Conservation (phyloP, 2,888 invertebrate genomes). For the Yponomeuta cagnagella region DNA sequence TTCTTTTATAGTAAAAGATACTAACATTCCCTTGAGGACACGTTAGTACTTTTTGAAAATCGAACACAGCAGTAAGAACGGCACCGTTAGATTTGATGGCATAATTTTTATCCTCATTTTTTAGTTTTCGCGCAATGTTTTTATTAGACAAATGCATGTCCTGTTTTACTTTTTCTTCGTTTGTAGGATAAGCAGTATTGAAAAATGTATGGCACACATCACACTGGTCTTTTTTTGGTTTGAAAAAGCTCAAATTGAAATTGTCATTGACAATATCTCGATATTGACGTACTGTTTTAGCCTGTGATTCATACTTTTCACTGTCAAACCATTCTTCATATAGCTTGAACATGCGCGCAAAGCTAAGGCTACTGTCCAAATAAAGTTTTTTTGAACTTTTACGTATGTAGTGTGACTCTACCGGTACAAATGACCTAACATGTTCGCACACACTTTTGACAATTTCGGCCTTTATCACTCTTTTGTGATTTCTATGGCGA, state of each 20-base stretch:
- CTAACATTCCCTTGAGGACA: slow-evolving; percentile 20
- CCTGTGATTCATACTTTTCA: slow-evolving; percentile 11
- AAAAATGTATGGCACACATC: slow-evolving; percentile 19
- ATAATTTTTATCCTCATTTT: slow-evolving; percentile 6
- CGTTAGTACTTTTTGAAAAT: slow-evolving; percentile 24
- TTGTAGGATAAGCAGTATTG: slow-evolving; percentile 14
- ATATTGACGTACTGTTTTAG: slow-evolving; percentile 17
- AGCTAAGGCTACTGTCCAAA: slow-evolving; percentile 18
- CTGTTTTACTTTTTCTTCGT: slow-evolving; percentile 14
- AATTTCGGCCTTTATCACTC: slow-evolving; percentile 13
- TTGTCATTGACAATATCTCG: slow-evolving; percentile 21
- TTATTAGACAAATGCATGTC: background rate
- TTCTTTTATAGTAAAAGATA: slow-evolving; percentile 23
- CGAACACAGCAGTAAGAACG: slow-evolving; percentile 20
- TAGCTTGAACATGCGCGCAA: slow-evolving; percentile 13
- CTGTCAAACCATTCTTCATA: slow-evolving; percentile 16
- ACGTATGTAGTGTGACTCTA: slow-evolving; percentile 13
- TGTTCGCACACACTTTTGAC: slow-evolving; percentile 22
- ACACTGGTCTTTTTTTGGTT: slow-evolving; percentile 23
- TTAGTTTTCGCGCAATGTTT: slow-evolving; percentile 11
- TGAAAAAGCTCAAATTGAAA: slow-evolving; percentile 23
- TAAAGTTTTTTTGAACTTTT: slow-evolving; percentile 20
- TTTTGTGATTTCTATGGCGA: slow-evolving; percentile 11
- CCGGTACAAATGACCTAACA: too few species aligned
- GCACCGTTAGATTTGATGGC: background rate